Evolutionary conservation across 2,113 vertebrate species (phyloP).

Genomic region (Scomber colias): DNA sequence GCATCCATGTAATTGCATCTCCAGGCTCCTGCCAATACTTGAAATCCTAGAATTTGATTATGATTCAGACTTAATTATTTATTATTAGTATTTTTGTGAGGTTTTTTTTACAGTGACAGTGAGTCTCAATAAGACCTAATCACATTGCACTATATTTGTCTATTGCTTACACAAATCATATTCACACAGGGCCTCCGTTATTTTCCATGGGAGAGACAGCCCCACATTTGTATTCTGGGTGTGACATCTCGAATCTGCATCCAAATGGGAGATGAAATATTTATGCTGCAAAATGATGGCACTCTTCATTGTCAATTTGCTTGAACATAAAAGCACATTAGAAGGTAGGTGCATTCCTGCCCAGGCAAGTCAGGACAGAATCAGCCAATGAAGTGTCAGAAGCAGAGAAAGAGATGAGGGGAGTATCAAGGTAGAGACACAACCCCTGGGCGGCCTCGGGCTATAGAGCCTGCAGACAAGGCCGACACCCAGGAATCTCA

Average conservation of each 20-base stretch:
- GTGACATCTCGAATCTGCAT: conserved; percentile 79
- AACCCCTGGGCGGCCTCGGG: conserved; percentile 48
- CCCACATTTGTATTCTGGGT: conserved; percentile 77
- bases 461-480: conserved; percentile 35
- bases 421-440: conserved; percentile 40
- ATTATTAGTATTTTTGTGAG: conserved; percentile 3
- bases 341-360: conserved; percentile 79
- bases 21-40: conserved; percentile 9
- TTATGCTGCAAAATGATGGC: conserved; percentile 82
- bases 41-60: conserved; percentile 28
- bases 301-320: conserved; percentile 84
- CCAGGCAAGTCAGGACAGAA: conserved; percentile 81
- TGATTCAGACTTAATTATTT: conserved; percentile 34
- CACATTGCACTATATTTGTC: conserved; percentile 52
- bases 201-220: conserved; percentile 45
- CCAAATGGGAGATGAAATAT: conserved; percentile 85
- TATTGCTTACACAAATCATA: conserved; percentile 64
- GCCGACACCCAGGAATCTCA: conserved; percentile 50
- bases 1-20: conserved; percentile 21
- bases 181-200: conserved; percentile 48
- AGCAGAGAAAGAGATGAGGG: conserved; percentile 7
- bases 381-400: conserved; percentile 69
- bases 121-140: conserved; percentile 60
- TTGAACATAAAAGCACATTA: conserved; percentile 82
- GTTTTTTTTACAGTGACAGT: conserved; percentile 39